Conservation (phyloP, 2,888 invertebrate species). For the Cataglyphis livida region DNA sequence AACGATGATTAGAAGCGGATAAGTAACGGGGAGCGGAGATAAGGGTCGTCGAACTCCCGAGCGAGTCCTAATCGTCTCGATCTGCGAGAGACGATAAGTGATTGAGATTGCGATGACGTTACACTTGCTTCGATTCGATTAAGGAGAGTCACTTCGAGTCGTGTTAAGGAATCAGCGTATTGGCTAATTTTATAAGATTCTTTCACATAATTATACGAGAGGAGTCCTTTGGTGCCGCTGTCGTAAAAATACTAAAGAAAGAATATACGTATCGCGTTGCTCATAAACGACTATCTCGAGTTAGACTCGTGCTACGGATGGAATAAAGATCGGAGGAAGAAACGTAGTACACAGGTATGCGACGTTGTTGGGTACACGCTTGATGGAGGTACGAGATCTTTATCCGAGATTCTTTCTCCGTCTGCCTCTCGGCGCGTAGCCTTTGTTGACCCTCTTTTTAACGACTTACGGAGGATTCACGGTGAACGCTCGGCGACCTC, state of each 20-base stretch:
- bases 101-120: slow-evolving; percentile 31
- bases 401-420: slow-evolving; percentile 25
- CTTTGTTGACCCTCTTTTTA: slow-evolving; percentile 28
- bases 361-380: slow-evolving; percentile 1
- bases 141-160: neutral
- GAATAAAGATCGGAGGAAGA: slow-evolving; percentile 27
- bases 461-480: slow-evolving; percentile 2
- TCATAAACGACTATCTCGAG: neutral
- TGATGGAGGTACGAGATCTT: slow-evolving; percentile 41
- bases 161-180: neutral
- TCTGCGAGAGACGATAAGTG: neutral
- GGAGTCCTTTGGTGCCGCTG: neutral
- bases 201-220: neutral
- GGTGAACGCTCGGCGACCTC: neutral
- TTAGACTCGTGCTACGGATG: slow-evolving; percentile 15
- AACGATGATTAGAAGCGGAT: slow-evolving; percentile 64
- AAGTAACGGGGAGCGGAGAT: slow-evolving; percentile 44
- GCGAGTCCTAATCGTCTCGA: neutral
- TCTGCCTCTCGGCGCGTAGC: neutral
- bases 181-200: neutral
- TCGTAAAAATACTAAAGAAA: slow-evolving; percentile 8
- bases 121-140: slow-evolving; percentile 3
- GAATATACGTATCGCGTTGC: neutral
- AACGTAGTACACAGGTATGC: slow-evolving; percentile 2
- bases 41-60: slow-evolving; percentile 65